phyloP scores from a whole-genome alignment of 1,140 invertebrate species.

The Ooceraea biroi region DNA sequence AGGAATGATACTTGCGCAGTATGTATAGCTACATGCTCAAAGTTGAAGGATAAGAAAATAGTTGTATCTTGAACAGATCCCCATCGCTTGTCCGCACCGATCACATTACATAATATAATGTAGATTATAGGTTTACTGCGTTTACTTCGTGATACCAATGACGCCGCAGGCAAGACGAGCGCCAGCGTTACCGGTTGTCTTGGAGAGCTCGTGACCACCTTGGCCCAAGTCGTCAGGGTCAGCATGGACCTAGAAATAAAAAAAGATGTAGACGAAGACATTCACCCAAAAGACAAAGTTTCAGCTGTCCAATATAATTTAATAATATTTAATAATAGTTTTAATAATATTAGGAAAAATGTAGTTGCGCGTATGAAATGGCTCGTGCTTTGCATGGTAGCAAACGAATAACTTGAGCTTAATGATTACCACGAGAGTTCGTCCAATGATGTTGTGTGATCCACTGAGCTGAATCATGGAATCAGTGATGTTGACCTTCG shows the following conservation, averaged over 20 bases:
- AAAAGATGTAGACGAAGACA: conserved; percentile 9
- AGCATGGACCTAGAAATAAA: conserved; percentile 90
- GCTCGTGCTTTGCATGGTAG: too few relatives aligned
- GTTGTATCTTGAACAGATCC: conserved; percentile 28
- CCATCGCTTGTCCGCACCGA: neutral
- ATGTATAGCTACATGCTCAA: conserved; percentile 6
- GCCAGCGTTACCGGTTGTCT: conserved; percentile 98
- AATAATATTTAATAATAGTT: neutral
- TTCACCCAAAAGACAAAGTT: conserved; percentile 7
- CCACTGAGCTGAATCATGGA: conserved; percentile 91
- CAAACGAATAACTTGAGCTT: neutral
- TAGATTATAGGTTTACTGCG: neutral
- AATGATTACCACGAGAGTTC: conserved; percentile 92
- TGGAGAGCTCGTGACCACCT: conserved; percentile 97
- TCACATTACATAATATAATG: neutral
- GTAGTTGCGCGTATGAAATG: too few relatives aligned
- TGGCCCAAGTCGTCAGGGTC: conserved; percentile 97
- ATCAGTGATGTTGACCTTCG: conserved; percentile 93
- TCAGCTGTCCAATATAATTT: too few relatives aligned
- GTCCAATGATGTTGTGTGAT: conserved; percentile 93
- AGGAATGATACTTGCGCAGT: conserved; percentile 52
- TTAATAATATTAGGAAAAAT: neutral
- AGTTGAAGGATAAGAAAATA: conserved; percentile 50
- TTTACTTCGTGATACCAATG: conserved; percentile 94
- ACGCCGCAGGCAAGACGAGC: conserved; percentile 98